phyloP scores from a whole-genome alignment of 2,797 vertebrate species.

The Notolepis coatsorum region DNA sequence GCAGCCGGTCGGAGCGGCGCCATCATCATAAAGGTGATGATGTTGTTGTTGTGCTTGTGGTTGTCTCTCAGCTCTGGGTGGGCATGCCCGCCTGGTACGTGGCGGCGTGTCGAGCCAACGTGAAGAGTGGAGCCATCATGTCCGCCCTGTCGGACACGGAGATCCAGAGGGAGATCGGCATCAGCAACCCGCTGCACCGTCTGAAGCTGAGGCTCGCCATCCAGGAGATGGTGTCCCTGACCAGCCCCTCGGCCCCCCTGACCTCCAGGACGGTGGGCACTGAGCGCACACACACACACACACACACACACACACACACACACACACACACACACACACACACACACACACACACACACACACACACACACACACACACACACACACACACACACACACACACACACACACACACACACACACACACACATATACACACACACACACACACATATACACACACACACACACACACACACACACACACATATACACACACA shows the following conservation, averaged over 20 bases:
- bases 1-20: too few relatives aligned
- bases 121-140: constrained; percentile 98
- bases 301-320: constrained; percentile 5
- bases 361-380: constrained; percentile 1
- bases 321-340: constrained; percentile 10
- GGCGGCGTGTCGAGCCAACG: constrained; percentile 94
- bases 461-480: constrained; percentile 3
- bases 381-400: neutral
- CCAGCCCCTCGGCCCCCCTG: constrained; percentile 94
- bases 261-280: constrained; percentile 91
- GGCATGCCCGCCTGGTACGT: constrained; percentile 99
- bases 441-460: constrained; percentile 5
- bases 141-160: constrained; percentile 95
- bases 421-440: constrained; percentile 6
- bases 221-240: constrained; percentile 97
- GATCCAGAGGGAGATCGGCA: constrained; percentile 97
- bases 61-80: constrained; percentile 90
- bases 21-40: constrained; percentile 1
- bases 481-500: neutral
- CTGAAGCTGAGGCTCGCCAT: constrained; percentile 95
- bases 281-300: constrained; percentile 18
- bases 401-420: neutral
- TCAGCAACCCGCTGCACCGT: constrained; percentile 95
- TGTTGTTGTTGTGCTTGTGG: neutral
- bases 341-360: constrained; percentile 1